phyloP scores from a whole-genome alignment of 53 echinoderm and acorn worm species.

The Crossaster papposus region DNA sequence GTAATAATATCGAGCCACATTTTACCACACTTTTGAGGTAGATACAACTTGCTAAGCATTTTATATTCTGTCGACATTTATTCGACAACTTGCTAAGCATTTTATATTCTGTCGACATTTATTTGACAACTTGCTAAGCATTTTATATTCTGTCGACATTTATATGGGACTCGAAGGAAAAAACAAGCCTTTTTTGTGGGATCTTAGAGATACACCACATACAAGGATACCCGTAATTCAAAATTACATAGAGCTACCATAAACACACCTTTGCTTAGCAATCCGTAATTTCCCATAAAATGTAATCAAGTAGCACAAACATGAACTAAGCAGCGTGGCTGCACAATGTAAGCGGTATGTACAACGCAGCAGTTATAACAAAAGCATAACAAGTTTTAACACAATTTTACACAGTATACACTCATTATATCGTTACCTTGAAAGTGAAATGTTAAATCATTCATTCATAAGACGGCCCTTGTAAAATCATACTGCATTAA shows the following conservation, averaged over 20 bases:
- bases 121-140: constrained; percentile 63
- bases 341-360: constrained; percentile 50
- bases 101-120: too few relatives aligned
- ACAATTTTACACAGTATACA: background rate
- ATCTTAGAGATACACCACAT: constrained; percentile 54
- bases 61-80: too few relatives aligned
- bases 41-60: too few relatives aligned
- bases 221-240: constrained; percentile 61
- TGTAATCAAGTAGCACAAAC: constrained; percentile 53
- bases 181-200: constrained; percentile 46
- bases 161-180: constrained; percentile 53
- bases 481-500: background rate
- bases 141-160: constrained; percentile 50
- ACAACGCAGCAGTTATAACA: constrained; percentile 56
- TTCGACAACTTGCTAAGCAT: too few relatives aligned
- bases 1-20: constrained; percentile 37
- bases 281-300: constrained; percentile 35
- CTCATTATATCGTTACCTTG: background rate
- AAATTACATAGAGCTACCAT: constrained; percentile 35
- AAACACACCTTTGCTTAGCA: constrained; percentile 56
- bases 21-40: constrained; percentile 55
- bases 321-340: constrained; percentile 49
- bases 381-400: constrained; percentile 13
- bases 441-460: background rate
- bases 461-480: background rate